Base-by-base conservation (phyloP, 2,113 vertebrate genomes). In the Alosa alosa region DNA sequence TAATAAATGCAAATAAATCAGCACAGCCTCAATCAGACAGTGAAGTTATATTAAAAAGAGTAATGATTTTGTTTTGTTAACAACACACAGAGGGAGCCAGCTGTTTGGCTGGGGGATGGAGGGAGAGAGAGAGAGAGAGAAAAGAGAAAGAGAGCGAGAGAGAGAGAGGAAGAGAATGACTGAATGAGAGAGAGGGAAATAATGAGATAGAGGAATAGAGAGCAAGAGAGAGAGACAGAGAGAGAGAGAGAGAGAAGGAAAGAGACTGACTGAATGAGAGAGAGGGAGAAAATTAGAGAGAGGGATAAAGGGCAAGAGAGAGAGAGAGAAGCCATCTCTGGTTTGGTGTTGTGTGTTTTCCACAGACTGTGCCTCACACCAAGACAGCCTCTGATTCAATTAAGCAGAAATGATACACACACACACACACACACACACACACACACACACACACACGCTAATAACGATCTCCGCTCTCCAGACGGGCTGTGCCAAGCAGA, bases 351-450 rank as follows among this genome's bases (percentile, higher is more conserved):
- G 64, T 10, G n/a, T 72, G 64, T 36, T 25, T 36, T 72, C 25
- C 25, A 15, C n/a, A 11, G 64, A 2, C 8, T 31, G 25, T 31
- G 25, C 83, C 45, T 64, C 83, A 60, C 83, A 44, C 50, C 82
- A 83, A 36, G 85, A 45, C 64, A 72, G 83, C 85, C 82, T 72
- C 84, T 60, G 81, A 89, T 87, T 90, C 85, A 89, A 89, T 89
- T 89, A 90, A 86, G 75, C 81, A 84, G 64, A 89, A 88, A 87
- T 85, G 84, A 90, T 85, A 84, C 31, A 31, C 31, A 31, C 31
- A 31, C 31, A 31, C 31, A 31, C 31, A 31, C 31, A 31, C 31
- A 31, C 31, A 31, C 31, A 31, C 31, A 31, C 31, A 31, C 31
- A 31, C 31, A 31, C 31, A 31, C 31, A 31, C 31, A 31, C 31